Percentiles rank a stretch among this genome's conserved stretches.
phyloP scores from a whole-genome alignment of 1,140 invertebrate genomes.

The Pantala flavescens region DNA sequence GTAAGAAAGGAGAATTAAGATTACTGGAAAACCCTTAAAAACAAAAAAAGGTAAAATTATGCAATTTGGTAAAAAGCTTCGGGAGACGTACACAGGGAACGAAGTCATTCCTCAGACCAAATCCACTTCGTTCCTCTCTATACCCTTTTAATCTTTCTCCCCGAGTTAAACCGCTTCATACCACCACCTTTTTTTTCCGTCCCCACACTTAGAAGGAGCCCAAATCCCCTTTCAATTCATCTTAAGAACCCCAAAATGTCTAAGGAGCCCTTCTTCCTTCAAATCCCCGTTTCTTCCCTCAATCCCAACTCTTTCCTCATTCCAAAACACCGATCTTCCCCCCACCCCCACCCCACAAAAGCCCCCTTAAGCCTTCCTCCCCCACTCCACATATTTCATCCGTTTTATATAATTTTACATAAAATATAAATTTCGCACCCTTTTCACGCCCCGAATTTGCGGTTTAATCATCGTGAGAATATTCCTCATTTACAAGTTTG shows the following conservation, averaged over 20 bases:
- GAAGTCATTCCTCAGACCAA: background rate
- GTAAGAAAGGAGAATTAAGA: background rate
- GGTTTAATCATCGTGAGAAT: constrained; percentile 2
- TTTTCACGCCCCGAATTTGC: background rate
- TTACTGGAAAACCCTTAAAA: background rate
- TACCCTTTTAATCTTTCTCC: background rate
- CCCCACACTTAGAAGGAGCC: background rate
- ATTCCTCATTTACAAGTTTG: constrained; percentile 10
- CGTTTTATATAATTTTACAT: background rate
- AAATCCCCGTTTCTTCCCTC: background rate
- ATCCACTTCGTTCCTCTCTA: background rate
- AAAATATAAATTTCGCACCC: background rate
- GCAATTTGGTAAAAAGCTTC: background rate
- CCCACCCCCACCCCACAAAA: background rate
- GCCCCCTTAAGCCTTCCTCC: background rate
- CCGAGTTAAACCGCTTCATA: background rate
- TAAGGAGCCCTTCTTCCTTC: background rate
- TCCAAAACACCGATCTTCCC: background rate
- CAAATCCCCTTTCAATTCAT: background rate
- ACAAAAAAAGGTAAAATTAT: background rate
- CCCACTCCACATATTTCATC: constrained; percentile 4
- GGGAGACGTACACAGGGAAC: background rate
- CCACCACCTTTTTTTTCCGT: too few species aligned
- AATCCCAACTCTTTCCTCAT: background rate
- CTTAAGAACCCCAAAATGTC: background rate